Percentiles rank a stretch among this genome's conserved stretches.
Evolutionary conservation across 2,113 vertebrate genomes (phyloP).

Genomic region (Mus pahari): DNA sequence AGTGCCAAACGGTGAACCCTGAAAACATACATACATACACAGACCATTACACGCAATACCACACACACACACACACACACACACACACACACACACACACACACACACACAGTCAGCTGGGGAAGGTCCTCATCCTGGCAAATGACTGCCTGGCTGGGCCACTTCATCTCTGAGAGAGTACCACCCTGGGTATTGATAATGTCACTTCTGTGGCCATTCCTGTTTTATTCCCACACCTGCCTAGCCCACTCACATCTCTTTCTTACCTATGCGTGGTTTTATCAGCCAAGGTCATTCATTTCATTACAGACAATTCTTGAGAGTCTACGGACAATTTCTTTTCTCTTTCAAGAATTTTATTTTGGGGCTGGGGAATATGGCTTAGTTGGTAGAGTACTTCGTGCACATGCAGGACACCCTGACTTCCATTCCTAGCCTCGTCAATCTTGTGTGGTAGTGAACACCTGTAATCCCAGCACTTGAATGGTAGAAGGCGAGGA

Average conservation of each 20-base stretch:
- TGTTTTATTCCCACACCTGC: background rate
- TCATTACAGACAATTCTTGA: background rate
- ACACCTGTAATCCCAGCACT: background rate
- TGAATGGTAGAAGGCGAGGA: background rate
- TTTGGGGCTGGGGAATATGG: background rate
- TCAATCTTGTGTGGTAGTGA: background rate
- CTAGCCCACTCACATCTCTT: background rate
- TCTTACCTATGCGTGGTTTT: background rate
- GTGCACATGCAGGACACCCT: background rate
- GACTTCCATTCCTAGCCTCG: background rate
- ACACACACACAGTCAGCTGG: background rate
- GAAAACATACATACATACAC: background rate
- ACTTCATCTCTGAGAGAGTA: background rate
- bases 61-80: background rate
- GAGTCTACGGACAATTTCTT: background rate
- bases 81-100: background rate
- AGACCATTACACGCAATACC: too few species aligned
- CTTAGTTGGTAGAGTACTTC: background rate
- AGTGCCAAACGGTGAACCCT: background rate
- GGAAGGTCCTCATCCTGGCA: background rate
- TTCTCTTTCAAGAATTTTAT: background rate
- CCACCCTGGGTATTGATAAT: background rate
- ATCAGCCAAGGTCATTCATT: background rate
- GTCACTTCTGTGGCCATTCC: background rate
- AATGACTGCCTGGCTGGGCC: background rate